Conservation (phyloP, 2,797 vertebrate species). For the Threskiornis aethiopicus region DNA sequence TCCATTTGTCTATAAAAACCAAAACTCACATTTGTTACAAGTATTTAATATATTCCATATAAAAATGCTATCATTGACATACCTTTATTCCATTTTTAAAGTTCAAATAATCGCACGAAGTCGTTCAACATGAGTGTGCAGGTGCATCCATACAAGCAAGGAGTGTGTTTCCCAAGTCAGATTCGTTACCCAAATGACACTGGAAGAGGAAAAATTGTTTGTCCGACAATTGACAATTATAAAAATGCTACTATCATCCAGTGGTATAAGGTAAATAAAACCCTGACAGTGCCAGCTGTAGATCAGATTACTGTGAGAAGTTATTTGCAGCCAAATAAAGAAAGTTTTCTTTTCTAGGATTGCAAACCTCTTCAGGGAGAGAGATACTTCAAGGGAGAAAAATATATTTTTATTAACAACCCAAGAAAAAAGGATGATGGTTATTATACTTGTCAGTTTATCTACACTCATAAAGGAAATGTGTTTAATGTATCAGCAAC, state of each 20-base stretch:
- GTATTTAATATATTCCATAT: neutral
- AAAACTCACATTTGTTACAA: neutral
- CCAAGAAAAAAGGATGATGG: conserved; percentile 24
- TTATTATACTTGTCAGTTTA: conserved; percentile 77
- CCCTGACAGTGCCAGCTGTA: neutral
- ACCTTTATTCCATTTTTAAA: neutral
- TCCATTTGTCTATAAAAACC: neutral
- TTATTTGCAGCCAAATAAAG: neutral
- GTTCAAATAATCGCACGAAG: neutral
- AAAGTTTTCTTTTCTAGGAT: conserved; percentile 41
- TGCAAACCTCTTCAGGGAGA: conserved; percentile 44
- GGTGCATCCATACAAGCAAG: conserved; percentile 21
- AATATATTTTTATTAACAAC: neutral
- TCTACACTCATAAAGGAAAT: conserved; percentile 62
- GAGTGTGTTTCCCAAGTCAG: conserved; percentile 26
- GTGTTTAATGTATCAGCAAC: conserved; percentile 72
- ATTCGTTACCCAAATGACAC: conserved; percentile 30
- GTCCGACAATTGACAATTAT: conserved; percentile 56
- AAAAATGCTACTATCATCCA: conserved; percentile 34
- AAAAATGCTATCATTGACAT: neutral
- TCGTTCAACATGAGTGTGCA: neutral
- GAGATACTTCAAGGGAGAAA: neutral
- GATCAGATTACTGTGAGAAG: neutral
- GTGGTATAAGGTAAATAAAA: conserved; percentile 66
- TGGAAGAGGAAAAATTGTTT: conserved; percentile 48